Evolutionary conservation across 2,797 vertebrate species (phyloP).

Genomic region (Myotis daubentonii): DNA sequence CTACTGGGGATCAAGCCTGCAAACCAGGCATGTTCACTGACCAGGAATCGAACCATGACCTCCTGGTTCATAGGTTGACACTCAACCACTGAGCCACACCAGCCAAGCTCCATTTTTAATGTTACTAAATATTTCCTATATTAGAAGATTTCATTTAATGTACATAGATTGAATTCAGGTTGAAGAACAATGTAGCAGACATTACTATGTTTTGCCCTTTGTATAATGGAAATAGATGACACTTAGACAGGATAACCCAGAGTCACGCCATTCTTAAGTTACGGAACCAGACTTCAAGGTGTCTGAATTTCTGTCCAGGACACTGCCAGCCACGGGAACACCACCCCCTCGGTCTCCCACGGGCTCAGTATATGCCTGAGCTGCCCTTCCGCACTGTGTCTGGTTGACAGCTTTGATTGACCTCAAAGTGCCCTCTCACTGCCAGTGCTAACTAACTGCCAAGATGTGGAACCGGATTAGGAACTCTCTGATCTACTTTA

Average conservation of each 20-base stretch:
- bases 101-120: neutral
- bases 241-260: neutral
- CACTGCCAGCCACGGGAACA: neutral
- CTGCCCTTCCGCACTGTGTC: neutral
- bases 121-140: neutral
- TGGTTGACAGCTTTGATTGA: neutral
- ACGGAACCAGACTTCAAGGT: neutral
- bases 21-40: no score
- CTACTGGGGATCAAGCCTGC: no score
- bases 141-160: neutral
- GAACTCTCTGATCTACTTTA: neutral
- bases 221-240: neutral
- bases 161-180: neutral
- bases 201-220: rapidly evolving
- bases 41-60: no score
- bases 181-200: neutral
- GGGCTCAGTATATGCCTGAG: neutral
- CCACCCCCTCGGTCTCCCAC: neutral
- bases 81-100: no score
- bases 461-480: neutral
- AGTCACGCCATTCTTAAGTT: neutral
- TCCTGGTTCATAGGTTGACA: no score
- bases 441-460: neutral
- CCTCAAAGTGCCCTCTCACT: neutral
- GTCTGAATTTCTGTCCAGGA: neutral